phyloP scores from a whole-genome alignment of 1,140 invertebrate genomes.

The Drosophila insularis region DNA sequence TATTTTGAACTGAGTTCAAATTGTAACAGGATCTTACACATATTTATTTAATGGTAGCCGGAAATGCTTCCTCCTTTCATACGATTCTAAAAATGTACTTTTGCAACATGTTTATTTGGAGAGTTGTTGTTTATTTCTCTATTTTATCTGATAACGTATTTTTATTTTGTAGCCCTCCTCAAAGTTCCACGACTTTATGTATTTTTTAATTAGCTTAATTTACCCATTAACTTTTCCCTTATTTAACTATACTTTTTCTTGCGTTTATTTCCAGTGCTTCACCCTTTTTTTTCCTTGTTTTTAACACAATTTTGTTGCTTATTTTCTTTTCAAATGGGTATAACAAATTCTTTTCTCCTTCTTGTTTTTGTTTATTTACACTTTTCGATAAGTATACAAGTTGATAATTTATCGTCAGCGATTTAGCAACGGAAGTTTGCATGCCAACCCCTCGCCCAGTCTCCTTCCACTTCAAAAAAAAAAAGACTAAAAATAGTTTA shows the following conservation, averaged over 20 bases:
- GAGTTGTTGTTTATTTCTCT: too few species aligned
- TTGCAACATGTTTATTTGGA: too few species aligned
- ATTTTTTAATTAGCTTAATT: not conserved
- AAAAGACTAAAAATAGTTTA: slow-evolving; percentile 39
- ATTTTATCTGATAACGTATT: too few species aligned
- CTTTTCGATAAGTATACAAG: slow-evolving; percentile 25
- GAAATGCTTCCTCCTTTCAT: too few species aligned
- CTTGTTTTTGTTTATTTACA: slow-evolving; percentile 40
- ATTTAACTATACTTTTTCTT: not conserved
- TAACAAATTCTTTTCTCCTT: not conserved
- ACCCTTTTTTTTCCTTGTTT: not conserved
- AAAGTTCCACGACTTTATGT: not conserved
- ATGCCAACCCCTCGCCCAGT: slow-evolving; percentile 3
- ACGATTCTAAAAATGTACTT: too few species aligned
- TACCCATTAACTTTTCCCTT: not conserved
- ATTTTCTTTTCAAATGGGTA: slow-evolving; percentile 1
- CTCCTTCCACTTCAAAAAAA: not conserved
- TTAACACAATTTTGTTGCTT: not conserved
- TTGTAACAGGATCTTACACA: too few species aligned
- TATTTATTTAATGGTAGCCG: too few species aligned
- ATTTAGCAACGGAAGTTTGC: slow-evolving; percentile 50
- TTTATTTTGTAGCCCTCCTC: too few species aligned
- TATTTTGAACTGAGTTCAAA: too few species aligned
- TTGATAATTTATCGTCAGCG: slow-evolving; percentile 24
- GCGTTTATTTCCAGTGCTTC: not conserved